phyloP scores from a whole-genome alignment of 2,113 vertebrate genomes.

The Sorex fumeus region DNA sequence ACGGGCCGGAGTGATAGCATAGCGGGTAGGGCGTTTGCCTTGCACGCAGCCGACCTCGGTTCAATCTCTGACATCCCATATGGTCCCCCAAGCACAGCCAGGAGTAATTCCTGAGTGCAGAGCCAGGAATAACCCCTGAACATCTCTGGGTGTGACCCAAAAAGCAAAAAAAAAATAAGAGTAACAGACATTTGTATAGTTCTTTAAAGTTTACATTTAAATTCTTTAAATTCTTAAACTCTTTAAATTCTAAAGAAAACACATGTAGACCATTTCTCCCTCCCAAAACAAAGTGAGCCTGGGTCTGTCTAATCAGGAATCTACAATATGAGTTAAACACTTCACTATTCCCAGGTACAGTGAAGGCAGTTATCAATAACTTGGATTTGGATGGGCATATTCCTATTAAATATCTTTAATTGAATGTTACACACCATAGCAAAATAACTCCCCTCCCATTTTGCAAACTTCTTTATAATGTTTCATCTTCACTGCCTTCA shows the following conservation, averaged over 20 bases:
- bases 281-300: neutral
- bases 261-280: neutral
- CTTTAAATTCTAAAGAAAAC: neutral
- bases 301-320: neutral
- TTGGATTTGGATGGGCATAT: neutral
- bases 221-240: too few relatives aligned
- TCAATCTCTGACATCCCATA: too few relatives aligned
- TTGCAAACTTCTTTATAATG: neutral
- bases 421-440: neutral
- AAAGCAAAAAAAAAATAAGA: too few relatives aligned
- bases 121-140: too few relatives aligned
- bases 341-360: neutral
- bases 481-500: neutral
- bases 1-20: too few relatives aligned
- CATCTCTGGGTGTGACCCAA: too few relatives aligned
- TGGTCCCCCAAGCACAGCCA: too few relatives aligned
- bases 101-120: too few relatives aligned
- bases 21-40: too few relatives aligned
- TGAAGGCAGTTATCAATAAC: neutral
- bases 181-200: neutral
- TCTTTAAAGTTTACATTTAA: neutral
- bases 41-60: too few relatives aligned
- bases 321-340: neutral
- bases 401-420: slow-evolving; percentile 26
- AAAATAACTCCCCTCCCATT: slow-evolving; percentile 28